phyloP scores from a whole-genome alignment of 1,140 invertebrate species.

The Aphaenogaster floridana region DNA sequence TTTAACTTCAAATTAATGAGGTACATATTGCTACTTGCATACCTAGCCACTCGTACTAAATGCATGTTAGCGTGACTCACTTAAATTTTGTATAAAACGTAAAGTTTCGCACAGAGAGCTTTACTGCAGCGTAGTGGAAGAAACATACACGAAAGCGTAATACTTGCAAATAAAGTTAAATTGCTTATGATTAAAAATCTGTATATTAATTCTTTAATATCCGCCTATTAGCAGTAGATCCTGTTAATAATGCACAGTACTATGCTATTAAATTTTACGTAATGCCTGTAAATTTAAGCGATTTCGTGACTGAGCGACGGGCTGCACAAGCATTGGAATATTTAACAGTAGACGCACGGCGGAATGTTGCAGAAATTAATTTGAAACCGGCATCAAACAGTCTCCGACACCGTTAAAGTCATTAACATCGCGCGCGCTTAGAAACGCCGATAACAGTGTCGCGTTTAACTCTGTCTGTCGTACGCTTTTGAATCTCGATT shows the following conservation, averaged over 20 bases:
- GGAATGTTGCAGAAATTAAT: slow-evolving; percentile 48
- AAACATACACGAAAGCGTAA: slow-evolving; percentile 19
- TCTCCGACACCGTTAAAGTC: slow-evolving; percentile 30
- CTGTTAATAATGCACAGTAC: slow-evolving; percentile 26
- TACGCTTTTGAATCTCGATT: slow-evolving; percentile 23
- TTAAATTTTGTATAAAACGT: slow-evolving; percentile 54
- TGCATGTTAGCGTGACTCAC: slow-evolving; percentile 40
- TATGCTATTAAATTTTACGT: slow-evolving; percentile 32
- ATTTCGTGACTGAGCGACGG: slow-evolving; percentile 35
- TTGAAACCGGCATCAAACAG: slow-evolving; percentile 40
- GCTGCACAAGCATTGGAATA: not conserved
- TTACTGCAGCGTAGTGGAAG: not conserved
- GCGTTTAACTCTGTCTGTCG: not conserved
- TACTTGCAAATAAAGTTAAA: not conserved
- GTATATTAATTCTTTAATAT: slow-evolving; percentile 31
- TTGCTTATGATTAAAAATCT: slow-evolving; percentile 20
- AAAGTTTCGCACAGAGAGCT: slow-evolving; percentile 31
- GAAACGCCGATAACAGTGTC: slow-evolving; percentile 29
- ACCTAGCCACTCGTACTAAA: slow-evolving; percentile 10
- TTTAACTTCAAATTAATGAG: slow-evolving; percentile 16
- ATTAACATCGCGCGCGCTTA: slow-evolving; percentile 46
- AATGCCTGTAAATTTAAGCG: slow-evolving; percentile 40
- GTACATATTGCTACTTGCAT: not conserved
- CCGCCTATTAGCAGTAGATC: not conserved
- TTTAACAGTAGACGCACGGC: slow-evolving; percentile 20